Conservation (phyloP, 2,888 invertebrate genomes). For the Lasioglossum oenotherae region DNA sequence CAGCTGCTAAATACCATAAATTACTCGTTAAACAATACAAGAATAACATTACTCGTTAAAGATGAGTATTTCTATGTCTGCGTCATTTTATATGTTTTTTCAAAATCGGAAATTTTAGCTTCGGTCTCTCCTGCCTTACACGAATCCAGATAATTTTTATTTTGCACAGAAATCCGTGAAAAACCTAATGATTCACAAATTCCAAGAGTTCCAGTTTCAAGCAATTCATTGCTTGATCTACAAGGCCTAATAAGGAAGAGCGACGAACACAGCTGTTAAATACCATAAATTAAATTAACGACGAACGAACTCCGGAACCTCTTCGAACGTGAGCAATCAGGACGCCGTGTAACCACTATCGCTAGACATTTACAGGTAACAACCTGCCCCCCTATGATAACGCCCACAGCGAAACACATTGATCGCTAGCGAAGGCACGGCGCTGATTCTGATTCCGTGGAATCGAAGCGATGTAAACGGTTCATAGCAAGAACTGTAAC, state of each 20-base stretch:
- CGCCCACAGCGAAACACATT: background rate
- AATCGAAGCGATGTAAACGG: constrained; percentile 27
- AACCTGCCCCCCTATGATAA: background rate
- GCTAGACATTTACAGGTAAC: background rate
- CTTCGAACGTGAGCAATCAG: background rate
- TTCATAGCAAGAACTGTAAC: constrained; percentile 24
- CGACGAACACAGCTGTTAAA: background rate
- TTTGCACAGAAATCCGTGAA: no score
- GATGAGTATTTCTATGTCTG: no score
- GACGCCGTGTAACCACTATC: background rate
- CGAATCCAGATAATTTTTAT: no score
- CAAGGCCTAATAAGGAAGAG: background rate
- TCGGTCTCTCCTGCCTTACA: no score
- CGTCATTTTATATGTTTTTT: no score
- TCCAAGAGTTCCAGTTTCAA: background rate
- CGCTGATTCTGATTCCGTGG: constrained; percentile 35
- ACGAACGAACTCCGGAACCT: background rate
- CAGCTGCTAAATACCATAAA: no score
- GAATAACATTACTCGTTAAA: no score
- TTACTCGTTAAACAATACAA: no score
- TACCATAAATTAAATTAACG: background rate
- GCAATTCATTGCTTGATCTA: background rate
- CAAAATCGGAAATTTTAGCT: no score
- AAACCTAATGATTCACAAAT: background rate
- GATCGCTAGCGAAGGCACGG: background rate